phyloP scores from a whole-genome alignment of 1,140 invertebrate species.

The Ladona fulva region DNA sequence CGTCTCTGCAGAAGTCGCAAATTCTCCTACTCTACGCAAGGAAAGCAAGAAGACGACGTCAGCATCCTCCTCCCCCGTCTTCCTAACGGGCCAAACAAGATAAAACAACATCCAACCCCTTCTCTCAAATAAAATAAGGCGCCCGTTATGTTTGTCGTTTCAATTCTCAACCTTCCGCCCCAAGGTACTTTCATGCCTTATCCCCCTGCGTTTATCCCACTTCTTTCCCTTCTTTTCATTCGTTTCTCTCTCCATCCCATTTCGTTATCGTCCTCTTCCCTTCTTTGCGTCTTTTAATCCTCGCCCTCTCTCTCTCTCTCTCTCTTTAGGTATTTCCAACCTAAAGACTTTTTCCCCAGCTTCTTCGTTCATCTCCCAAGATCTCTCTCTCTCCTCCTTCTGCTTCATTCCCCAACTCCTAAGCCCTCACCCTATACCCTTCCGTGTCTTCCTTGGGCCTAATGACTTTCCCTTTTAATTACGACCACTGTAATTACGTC shows the following conservation, averaged over 20 bases:
- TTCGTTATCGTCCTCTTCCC: not conserved
- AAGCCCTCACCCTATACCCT: not conserved
- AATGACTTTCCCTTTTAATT: conserved; percentile 7
- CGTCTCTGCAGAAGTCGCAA: too few species aligned
- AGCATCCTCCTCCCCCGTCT: too few species aligned
- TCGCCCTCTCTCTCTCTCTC: not conserved
- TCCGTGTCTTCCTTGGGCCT: not conserved
- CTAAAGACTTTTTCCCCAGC: not conserved
- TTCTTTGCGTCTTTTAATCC: not conserved
- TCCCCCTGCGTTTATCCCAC: not conserved
- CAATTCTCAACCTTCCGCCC: not conserved
- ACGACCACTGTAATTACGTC: not conserved
- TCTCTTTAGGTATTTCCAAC: not conserved
- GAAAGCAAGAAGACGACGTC: too few species aligned
- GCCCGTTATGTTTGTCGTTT: not conserved
- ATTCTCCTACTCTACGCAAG: too few species aligned
- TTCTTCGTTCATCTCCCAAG: not conserved
- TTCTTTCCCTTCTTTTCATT: not conserved
- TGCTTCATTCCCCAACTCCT: too few species aligned
- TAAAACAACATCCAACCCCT: too few species aligned
- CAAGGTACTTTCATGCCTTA: not conserved
- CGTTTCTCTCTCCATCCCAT: not conserved
- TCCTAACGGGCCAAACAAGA: too few species aligned
- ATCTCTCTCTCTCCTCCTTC: too few species aligned
- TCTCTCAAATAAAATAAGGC: not conserved